phyloP scores from a whole-genome alignment of 2,797 vertebrate genomes.

The Telmatherina bonti region DNA sequence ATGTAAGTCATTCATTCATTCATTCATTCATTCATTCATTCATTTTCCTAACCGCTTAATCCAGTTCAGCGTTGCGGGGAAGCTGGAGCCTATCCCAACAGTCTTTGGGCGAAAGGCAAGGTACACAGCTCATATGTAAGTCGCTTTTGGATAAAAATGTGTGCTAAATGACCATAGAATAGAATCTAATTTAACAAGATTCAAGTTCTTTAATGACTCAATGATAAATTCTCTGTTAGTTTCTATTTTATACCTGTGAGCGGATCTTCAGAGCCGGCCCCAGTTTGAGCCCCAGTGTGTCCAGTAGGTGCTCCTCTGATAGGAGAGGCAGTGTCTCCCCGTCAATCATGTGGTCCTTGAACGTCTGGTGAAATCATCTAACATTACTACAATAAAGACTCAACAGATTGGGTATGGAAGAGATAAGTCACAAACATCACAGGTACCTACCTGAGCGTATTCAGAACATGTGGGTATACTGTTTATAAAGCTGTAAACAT shows the following conservation, averaged over 20 bases:
- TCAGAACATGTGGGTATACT: constrained; percentile 93
- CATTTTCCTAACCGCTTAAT: too few relatives aligned
- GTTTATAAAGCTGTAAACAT: constrained; percentile 90
- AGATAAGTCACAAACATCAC: not conserved
- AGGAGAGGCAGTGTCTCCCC: constrained; percentile 95
- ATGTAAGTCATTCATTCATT: too few relatives aligned
- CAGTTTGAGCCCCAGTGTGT: constrained; percentile 93
- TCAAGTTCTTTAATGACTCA: not conserved
- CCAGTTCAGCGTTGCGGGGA: too few relatives aligned
- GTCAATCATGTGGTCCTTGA: constrained; percentile 97
- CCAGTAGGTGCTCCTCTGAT: constrained; percentile 95
- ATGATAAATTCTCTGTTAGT: not conserved
- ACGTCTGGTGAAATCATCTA: constrained; percentile 79
- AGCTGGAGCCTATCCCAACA: too few relatives aligned
- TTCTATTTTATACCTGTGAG: constrained; percentile 86
- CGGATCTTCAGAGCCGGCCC: constrained; percentile 96
- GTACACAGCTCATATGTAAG: too few relatives aligned
- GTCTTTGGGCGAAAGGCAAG: too few relatives aligned
- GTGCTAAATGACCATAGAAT: too few relatives aligned
- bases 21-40: too few relatives aligned
- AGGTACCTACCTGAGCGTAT: constrained; percentile 89
- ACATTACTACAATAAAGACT: constrained; percentile 23
- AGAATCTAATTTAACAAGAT: not conserved
- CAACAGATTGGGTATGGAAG: not conserved
- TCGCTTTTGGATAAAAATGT: too few relatives aligned